Base-by-base conservation (phyloP, 2,113 vertebrate genomes). In the Struthio camelus region DNA sequence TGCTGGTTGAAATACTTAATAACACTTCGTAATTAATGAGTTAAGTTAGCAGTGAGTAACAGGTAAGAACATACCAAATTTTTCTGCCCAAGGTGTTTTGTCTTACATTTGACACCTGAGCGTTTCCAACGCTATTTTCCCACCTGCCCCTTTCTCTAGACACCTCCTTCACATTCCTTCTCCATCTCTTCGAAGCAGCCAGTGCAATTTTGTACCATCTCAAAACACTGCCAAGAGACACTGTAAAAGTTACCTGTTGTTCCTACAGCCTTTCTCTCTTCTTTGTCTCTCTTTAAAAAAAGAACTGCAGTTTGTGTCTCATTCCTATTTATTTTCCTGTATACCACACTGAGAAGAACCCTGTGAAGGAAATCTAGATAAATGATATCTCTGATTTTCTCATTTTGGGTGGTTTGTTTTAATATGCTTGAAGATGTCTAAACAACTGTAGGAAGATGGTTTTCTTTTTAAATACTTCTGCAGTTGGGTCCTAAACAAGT, bases 311-410 rank as follows among this genome's bases (percentile, higher is more conserved):
- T 36, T 71, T 11, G 16, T 34, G 11, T 22, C 64, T 59, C 9
- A 4, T 50, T 50, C 6, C 46, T 19, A 7, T 56, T 82, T 54
- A 27, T 38, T 72, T 61, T 38, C 27, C 17, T n/a, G 73, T 58
- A 10, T 9, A 28, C 20, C 2, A 0, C 4, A 25, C 34, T 0
- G 3, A n/a, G 51, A 38, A 65, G 16, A 40, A 11, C 24, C 16
- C 46, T 34, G 13, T 24, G 0, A 1, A 83, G 82, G 54, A 73
- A 78, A 56, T 64, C 16, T n/a, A 62, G 8, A 19, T 10, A 27
- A 75, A 59, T 64, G 0, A 20, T 40, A 50, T 22, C 32, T 17
- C 54, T 28, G 36, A 50, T 15, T 50, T 40, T 3, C 66, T 58
- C 11, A 40, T 32, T 86, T 86, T 23, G 0, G 24, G 16, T 53